phyloP scores from a whole-genome alignment of 1,140 invertebrate genomes.

The Trissolcus basalis region DNA sequence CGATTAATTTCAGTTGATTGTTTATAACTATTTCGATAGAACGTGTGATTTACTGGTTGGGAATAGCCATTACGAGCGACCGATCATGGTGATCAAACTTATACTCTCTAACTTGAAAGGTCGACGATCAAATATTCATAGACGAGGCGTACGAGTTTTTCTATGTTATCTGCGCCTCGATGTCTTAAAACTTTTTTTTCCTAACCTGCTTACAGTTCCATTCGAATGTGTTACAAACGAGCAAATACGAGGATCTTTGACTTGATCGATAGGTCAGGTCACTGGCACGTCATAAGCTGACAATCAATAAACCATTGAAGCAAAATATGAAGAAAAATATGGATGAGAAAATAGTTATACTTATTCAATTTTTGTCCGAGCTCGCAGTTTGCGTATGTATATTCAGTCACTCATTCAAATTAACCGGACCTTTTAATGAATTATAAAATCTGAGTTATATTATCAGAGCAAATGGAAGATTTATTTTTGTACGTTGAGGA shows the following conservation, averaged over 20 bases:
- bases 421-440: too few relatives aligned
- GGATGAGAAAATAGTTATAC: too few relatives aligned
- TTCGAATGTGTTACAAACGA: constrained; percentile 8
- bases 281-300: neutral
- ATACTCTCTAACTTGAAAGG: neutral
- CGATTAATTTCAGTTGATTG: constrained; percentile 37
- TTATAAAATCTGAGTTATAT: too few relatives aligned
- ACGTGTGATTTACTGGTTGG: constrained; percentile 11
- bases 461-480: too few relatives aligned
- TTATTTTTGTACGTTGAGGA: too few relatives aligned
- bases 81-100: neutral
- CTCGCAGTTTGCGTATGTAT: too few relatives aligned
- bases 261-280: constrained; percentile 57
- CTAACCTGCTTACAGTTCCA: neutral
- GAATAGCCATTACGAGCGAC: neutral
- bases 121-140: constrained; percentile 7
- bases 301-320: neutral
- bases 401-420: too few relatives aligned
- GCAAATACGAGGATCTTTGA: constrained; percentile 9
- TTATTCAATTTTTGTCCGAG: too few relatives aligned
- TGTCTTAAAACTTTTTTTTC: neutral
- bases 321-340: neutral
- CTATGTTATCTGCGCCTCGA: neutral
- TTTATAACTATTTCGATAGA: constrained; percentile 30
- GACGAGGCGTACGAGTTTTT: neutral